A percentile compares a stretch with the other conserved stretches of the same genome.
Conservation (phyloP, 2,113 vertebrate species). For the Thamnaconus septentrionalis region DNA sequence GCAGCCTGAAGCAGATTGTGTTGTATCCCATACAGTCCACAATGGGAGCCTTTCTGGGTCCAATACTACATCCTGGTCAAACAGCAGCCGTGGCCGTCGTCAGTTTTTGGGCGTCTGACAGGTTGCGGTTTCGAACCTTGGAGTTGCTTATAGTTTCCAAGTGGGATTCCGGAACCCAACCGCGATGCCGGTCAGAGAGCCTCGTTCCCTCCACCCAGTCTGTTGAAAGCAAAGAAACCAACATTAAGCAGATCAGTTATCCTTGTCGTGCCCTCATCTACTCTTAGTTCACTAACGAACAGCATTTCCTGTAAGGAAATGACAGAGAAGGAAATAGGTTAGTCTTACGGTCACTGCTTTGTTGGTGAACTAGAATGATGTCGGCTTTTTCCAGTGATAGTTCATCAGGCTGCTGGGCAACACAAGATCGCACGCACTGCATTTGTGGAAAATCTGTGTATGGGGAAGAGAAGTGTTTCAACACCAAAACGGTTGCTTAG, state of each 20-base stretch:
- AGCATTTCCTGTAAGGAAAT: not conserved
- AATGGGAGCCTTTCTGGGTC: not conserved
- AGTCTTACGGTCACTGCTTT: slow-evolving; percentile 87
- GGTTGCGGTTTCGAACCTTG: slow-evolving; percentile 81
- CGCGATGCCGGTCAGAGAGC: slow-evolving; percentile 87
- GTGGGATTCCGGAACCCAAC: slow-evolving; percentile 87
- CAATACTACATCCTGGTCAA: slow-evolving; percentile 23
- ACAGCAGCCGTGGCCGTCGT: slow-evolving; percentile 80
- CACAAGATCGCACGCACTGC: slow-evolving; percentile 87
- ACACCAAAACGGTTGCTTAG: no score
- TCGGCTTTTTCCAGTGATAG: slow-evolving; percentile 94
- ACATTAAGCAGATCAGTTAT: not conserved
- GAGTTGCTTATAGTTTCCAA: slow-evolving; percentile 86
- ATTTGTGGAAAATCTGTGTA: slow-evolving; percentile 87
- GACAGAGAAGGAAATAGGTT: not conserved
- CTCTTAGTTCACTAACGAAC: not conserved
- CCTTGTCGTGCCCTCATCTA: not conserved
- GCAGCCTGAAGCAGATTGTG: not conserved
- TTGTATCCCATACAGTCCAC: not conserved
- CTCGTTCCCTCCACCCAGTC: slow-evolving; percentile 93
- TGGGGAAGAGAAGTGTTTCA: not conserved
- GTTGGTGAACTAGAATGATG: slow-evolving; percentile 86
- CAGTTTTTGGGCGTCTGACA: slow-evolving; percentile 88
- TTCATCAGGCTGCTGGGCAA: slow-evolving; percentile 92
- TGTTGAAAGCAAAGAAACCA: slow-evolving; percentile 46